Evolutionary conservation across 2,888 invertebrate species (phyloP), one percentile per base, ranked within the genome.

Genomic region (Eupsilia transversa): DNA sequence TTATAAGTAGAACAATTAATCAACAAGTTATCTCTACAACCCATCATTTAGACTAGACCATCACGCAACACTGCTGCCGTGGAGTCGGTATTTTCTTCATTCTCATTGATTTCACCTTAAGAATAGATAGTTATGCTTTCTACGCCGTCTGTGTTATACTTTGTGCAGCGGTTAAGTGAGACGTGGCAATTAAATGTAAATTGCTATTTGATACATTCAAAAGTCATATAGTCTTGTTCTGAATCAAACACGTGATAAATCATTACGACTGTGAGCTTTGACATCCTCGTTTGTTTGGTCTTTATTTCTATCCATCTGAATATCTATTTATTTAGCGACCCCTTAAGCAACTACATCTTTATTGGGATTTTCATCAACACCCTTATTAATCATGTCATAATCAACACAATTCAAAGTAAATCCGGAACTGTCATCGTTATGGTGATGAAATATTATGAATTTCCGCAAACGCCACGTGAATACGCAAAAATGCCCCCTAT

Each of bases 401-500:
- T 88, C 77, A 83, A 79, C 77, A 83, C 73, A 75, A 88, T 90
- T 90, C 75, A 86, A 67, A 64, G 64, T 79, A 87, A 89, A 90
- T 89, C 82, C 87, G 78, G 79, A 87, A 85, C 89, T 92, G 92
- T 91, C 91, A 90, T 91, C 88, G 89, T 92, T 92, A 86, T 79
- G 74, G 74, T 78, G 84, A 93, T 93, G 89, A 93, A 91, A 90
- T 91, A 92, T 91, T 83, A 85, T 87, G 72, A 84, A 87, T 88
- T 88, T 84, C 87, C 78, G 85, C 86, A 85, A 83, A 85, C 83
- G 87, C 84, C 82, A 86, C 88, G 89, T 96, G 95, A 95, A 92
- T 93, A 92, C 91, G 95, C 93, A 92, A 91, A 93, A 94, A 92
- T 94, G 92, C 93, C 95, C 95, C 93, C 89, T 92, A 90, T 90